Percentiles rank a stretch among this genome's conserved stretches.
Evolutionary conservation across 2,888 invertebrate genomes (phyloP).

Genomic region (Syrphus vitripennis): DNA sequence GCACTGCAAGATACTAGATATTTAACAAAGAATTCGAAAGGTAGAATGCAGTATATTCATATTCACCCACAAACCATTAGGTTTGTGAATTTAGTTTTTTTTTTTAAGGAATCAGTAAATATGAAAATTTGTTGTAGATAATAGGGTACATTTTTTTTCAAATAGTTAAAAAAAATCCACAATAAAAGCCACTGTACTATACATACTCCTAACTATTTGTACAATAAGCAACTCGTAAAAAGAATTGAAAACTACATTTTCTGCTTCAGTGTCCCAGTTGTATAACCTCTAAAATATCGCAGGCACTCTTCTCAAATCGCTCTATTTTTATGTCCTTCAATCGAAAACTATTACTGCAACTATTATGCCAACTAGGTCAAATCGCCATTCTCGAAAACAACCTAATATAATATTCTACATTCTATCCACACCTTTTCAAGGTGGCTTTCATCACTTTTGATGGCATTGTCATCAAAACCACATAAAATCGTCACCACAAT

Average conservation of each 20-base stretch:
- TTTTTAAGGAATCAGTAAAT: too few relatives aligned
- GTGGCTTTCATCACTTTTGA: conserved; percentile 31
- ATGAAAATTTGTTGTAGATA: too few relatives aligned
- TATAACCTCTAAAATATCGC: neutral
- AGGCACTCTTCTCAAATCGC: neutral
- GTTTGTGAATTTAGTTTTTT: too few relatives aligned
- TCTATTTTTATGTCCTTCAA: conserved; percentile 10
- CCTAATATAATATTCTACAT: neutral
- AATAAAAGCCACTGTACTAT: too few relatives aligned
- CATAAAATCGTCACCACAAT: conserved; percentile 4
- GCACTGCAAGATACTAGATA: too few relatives aligned
- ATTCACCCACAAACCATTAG: too few relatives aligned
- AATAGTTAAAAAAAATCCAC: too few relatives aligned
- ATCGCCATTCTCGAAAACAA: neutral
- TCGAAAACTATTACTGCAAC: neutral
- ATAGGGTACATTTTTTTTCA: too few relatives aligned
- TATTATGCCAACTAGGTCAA: neutral
- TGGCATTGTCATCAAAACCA: neutral
- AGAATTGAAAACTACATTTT: neutral
- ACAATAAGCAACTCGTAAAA: neutral
- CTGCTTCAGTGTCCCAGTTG: neutral
- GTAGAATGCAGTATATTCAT: too few relatives aligned
- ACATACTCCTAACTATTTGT: neutral
- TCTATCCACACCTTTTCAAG: conserved; percentile 18
- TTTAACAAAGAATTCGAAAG: too few relatives aligned